These are phyloP conservation scores for Centroberyx gerrardi DNA, from an alignment of 2,797 vertebrate species.

Conservation along the genomic window DNA sequence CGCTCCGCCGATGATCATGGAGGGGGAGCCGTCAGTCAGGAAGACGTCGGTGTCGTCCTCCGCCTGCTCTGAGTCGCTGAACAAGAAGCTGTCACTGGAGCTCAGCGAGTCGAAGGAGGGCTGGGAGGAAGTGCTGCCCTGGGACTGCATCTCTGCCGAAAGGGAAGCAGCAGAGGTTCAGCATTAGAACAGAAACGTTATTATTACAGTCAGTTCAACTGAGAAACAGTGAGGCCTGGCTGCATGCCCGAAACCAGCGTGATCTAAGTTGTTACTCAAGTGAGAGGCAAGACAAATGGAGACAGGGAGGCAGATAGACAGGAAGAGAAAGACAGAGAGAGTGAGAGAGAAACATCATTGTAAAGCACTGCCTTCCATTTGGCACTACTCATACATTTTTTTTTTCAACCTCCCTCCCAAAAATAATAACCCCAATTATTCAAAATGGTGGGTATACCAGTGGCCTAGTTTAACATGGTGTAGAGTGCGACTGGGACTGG, in stretches of 20 bases:
- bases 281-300: background rate
- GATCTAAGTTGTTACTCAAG: slow-evolving; percentile 18
- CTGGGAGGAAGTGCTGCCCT: slow-evolving; percentile 84
- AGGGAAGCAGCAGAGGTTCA: slow-evolving; percentile 17
- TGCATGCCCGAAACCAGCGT: slow-evolving; percentile 23
- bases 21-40: slow-evolving; percentile 75
- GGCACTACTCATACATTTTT: background rate
- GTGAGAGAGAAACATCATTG: slow-evolving; percentile 5
- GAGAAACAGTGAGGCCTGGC: background rate
- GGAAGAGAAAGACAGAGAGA: background rate
- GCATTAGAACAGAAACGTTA: background rate
- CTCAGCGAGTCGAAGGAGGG: slow-evolving; percentile 85
- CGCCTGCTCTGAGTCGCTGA: slow-evolving; percentile 83
- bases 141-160: slow-evolving; percentile 84
- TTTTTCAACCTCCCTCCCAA: slow-evolving; percentile 28
- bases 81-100: slow-evolving; percentile 82
- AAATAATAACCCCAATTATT: slow-evolving; percentile 68
- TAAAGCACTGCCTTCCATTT: slow-evolving; percentile 21
- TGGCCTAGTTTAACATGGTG: slow-evolving; percentile 81
- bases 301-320: background rate
- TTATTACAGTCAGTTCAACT: background rate
- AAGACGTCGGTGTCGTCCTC: slow-evolving; percentile 85
- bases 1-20: slow-evolving; percentile 44
- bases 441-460: slow-evolving; percentile 79
- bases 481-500: slow-evolving; percentile 66